Percentiles rank a stretch among this genome's conserved stretches.
Evolutionary conservation across 2,113 vertebrate species (phyloP).

Genomic region (Elaphurus davidianus): DNA sequence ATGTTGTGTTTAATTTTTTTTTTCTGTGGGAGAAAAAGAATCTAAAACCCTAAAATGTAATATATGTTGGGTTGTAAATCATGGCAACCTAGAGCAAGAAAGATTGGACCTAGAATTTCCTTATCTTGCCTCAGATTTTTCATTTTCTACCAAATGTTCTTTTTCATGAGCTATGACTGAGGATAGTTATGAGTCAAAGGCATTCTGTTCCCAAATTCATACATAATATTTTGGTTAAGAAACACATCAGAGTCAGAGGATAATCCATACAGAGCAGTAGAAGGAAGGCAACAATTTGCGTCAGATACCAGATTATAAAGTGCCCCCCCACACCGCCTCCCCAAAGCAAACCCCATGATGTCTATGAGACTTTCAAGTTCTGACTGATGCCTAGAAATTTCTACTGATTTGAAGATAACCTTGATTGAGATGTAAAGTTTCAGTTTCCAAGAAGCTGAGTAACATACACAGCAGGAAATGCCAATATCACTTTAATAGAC

Average conservation of each 20-base stretch:
- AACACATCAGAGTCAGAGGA: background rate
- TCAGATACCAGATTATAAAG: background rate
- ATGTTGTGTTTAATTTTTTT: background rate
- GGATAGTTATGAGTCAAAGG: background rate
- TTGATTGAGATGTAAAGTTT: slow-evolving; percentile 52
- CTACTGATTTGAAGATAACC: slow-evolving; percentile 27
- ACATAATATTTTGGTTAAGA: background rate
- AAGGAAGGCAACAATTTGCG: background rate
- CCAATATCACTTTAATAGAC: slow-evolving; percentile 51
- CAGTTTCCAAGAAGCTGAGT: slow-evolving; percentile 5
- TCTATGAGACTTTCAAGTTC: background rate
- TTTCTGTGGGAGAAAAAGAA: background rate
- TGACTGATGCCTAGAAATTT: slow-evolving; percentile 1
- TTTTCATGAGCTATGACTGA: background rate
- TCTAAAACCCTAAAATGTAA: background rate
- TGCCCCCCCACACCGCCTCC: no score
- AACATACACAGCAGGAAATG: slow-evolving; percentile 51
- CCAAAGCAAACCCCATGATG: background rate
- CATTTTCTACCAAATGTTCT: background rate
- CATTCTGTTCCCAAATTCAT: background rate
- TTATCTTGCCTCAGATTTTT: slow-evolving; percentile 14
- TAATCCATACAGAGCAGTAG: background rate
- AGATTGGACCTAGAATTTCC: background rate
- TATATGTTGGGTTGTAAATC: background rate
- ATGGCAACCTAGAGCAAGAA: background rate